Evolutionary conservation across 1,140 invertebrate genomes (phyloP), one percentile per base, ranked within the genome.

Genomic region (Zaprionus nigranus): DNA sequence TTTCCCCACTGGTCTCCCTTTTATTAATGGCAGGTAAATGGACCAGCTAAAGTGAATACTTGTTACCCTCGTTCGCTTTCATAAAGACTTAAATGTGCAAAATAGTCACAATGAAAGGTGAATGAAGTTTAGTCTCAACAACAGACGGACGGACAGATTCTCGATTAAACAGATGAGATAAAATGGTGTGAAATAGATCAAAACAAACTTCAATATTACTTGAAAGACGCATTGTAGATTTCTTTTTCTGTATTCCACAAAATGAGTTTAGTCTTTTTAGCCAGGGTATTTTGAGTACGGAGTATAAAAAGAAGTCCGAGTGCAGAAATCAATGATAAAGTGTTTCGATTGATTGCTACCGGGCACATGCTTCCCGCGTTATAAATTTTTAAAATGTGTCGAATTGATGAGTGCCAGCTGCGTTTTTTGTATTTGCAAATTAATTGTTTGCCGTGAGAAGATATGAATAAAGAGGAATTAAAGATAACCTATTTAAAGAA

Each of bases 291-390:
- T 9, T 0, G 9, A 17, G 2, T 46, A 5, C 40, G 0, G 7
- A n/a, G n/a, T 43, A 43, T 17, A 17, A 9, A 9, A 43, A 43
- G 26, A 28, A 43, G 38, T 6, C 15, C 15, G 2, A 43, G 40
- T 60, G n/a, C 61, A 54, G 40, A 71, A 80, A 78, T 80, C 73
- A 80, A 66, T 83, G 77, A 78, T 67, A 54, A 51, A 81, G 66
- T 73, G 67, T 49, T 68, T 65, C 77, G 85, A 87, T 81, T 82
- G 85, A 87, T 81, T 67, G 69, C 2, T 28, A n/a, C 26, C 1
- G n/a, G 9, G 0, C 30, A n/a, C 2, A 43, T 5, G 53, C 20
- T 51, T 20, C 40, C 24, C 34, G 57, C 11, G 49, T 57, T 24
- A 15, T 5, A 36, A 28, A 65, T 43, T 62, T 65, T 51, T 54